A percentile compares a stretch with the other conserved stretches of the same genome.
Conservation (phyloP, 1,140 invertebrate genomes). For the Samia ricini region DNA sequence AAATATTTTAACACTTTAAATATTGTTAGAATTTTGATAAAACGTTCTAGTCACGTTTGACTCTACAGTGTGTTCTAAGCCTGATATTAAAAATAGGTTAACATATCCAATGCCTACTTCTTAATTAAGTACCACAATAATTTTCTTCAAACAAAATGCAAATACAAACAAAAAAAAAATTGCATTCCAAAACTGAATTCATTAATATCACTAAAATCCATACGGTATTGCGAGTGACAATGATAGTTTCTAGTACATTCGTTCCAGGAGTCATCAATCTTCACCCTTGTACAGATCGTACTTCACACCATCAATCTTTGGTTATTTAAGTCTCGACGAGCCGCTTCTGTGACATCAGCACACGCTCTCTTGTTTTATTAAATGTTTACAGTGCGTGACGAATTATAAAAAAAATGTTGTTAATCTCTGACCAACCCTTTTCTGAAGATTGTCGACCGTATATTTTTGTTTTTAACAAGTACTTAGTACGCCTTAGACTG, state of each 20-base stretch:
- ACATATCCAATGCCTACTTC: too few relatives aligned
- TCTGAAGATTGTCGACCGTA: too few relatives aligned
- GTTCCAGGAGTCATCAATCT: slow-evolving; percentile 49
- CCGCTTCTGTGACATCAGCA: slow-evolving; percentile 22
- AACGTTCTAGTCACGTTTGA: too few relatives aligned
- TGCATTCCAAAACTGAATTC: neutral
- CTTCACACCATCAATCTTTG: slow-evolving; percentile 55
- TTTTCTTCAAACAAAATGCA: too few relatives aligned
- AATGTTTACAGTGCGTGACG: slow-evolving; percentile 18
- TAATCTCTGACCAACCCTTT: neutral
- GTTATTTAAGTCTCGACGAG: slow-evolving; percentile 52
- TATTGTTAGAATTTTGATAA: too few relatives aligned
- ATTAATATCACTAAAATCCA: slow-evolving; percentile 1
- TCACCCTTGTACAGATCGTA: slow-evolving; percentile 44
- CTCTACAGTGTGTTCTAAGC: too few relatives aligned
- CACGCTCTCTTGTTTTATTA: slow-evolving; percentile 22
- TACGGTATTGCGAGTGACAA: slow-evolving; percentile 15
- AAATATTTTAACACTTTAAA: too few relatives aligned
- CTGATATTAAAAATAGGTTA: too few relatives aligned
- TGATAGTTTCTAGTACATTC: slow-evolving; percentile 11
- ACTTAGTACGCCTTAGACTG: too few relatives aligned
- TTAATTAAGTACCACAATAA: neutral
- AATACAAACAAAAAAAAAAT: neutral
- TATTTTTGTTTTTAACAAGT: too few relatives aligned
- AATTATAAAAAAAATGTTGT: slow-evolving; percentile 10